Percentiles rank a stretch among this genome's conserved stretches.
Conservation (phyloP, 1,140 invertebrate genomes). For the Drosophila kepulauana region DNA sequence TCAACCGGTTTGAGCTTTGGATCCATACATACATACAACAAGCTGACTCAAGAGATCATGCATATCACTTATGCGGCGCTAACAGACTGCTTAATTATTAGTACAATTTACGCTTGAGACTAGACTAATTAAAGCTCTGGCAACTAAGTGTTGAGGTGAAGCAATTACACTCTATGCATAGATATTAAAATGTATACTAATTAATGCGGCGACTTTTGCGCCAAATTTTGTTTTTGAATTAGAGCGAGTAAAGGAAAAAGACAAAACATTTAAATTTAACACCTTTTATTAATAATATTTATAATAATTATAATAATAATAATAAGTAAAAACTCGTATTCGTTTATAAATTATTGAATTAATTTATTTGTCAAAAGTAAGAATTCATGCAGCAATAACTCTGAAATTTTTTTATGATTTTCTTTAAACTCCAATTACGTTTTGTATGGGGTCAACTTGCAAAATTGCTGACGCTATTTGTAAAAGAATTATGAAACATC, state of each 20-base stretch:
- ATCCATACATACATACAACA: background rate
- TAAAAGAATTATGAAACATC: slow-evolving; percentile 3
- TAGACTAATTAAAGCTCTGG: slow-evolving; percentile 1
- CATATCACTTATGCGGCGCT: slow-evolving; percentile 1
- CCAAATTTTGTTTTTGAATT: too few species aligned
- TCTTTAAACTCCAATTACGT: background rate
- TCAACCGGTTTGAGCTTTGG: slow-evolving; percentile 14
- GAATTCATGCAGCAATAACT: background rate
- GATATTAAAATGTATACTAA: background rate
- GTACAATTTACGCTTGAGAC: background rate
- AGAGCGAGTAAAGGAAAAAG: too few species aligned
- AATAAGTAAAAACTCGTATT: too few species aligned
- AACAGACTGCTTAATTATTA: background rate
- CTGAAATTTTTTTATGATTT: background rate
- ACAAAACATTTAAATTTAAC: too few species aligned
- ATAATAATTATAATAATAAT: too few species aligned
- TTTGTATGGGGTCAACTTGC: background rate
- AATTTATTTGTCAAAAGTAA: too few species aligned
- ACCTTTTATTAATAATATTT: too few species aligned
- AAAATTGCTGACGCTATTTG: background rate
- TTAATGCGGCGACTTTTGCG: background rate
- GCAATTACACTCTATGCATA: background rate
- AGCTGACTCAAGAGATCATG: slow-evolving; percentile 4
- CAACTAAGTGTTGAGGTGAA: background rate
- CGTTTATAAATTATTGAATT: too few species aligned